Evolutionary conservation across 2,888 invertebrate genomes (phyloP).

Genomic region (Nebria brevicollis): DNA sequence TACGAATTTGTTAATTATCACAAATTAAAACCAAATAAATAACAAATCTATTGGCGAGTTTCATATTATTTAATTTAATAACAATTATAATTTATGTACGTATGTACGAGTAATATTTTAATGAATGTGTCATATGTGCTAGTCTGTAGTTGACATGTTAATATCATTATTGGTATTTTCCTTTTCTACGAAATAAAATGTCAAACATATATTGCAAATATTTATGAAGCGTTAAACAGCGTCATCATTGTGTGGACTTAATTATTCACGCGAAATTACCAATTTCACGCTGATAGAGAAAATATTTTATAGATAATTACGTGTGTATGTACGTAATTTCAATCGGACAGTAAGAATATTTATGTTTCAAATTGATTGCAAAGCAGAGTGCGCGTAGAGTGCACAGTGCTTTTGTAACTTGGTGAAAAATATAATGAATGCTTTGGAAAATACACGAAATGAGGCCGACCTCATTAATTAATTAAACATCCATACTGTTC

Average conservation of each 20-base stretch:
- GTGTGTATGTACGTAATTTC: neutral
- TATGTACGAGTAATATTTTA: neutral
- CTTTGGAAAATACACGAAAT: neutral
- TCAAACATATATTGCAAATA: slow-evolving; percentile 1
- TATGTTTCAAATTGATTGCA: no score
- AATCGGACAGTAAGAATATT: neutral
- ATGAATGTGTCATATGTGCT: neutral
- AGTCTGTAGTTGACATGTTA: neutral
- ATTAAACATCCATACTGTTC: neutral
- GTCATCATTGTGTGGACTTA: neutral
- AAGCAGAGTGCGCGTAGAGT: no score
- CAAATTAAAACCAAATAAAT: neutral
- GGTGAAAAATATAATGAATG: neutral
- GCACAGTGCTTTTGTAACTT: neutral
- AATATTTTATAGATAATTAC: neutral
- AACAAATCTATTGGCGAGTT: neutral
- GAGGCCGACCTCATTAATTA: neutral
- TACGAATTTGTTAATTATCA: neutral
- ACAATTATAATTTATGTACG: neutral
- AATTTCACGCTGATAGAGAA: neutral
- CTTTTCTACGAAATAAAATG: neutral
- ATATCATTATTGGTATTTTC: neutral
- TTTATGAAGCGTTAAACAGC: slow-evolving; percentile 1
- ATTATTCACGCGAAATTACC: neutral
- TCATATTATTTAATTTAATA: neutral